Evolutionary conservation across 2,888 invertebrate genomes (phyloP).

Genomic region (Drosophila rellima): DNA sequence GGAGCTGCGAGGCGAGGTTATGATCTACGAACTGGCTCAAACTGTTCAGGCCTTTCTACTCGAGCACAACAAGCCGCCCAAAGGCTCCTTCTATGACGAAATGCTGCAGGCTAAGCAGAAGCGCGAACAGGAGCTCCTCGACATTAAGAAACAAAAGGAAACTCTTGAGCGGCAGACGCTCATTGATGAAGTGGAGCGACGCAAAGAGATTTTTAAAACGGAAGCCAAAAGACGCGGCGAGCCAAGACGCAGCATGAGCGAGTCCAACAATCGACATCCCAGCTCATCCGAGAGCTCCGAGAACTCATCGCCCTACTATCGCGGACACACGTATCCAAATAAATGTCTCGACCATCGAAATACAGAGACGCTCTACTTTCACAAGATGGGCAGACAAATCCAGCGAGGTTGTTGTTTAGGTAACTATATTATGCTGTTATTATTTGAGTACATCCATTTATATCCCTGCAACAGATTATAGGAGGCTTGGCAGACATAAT

Average conservation of each 20-base stretch:
- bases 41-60: conserved; percentile 92
- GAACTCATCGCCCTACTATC: conserved; percentile 85
- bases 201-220: conserved; percentile 91
- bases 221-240: conserved; percentile 88
- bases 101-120: conserved; percentile 92
- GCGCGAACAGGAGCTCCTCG: conserved; percentile 88
- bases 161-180: conserved; percentile 90
- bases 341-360: conserved; percentile 87
- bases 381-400: conserved; percentile 88
- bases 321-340: conserved; percentile 81
- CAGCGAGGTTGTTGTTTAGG: conserved; percentile 91
- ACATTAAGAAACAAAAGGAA: conserved; percentile 89
- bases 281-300: conserved; percentile 88
- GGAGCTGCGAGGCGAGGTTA: conserved; percentile 91
- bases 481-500: background rate
- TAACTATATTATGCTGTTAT: conserved; percentile 9
- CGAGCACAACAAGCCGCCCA: conserved; percentile 92
- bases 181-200: conserved; percentile 91
- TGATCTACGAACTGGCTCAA: conserved; percentile 94
- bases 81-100: conserved; percentile 95
- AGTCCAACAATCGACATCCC: conserved; percentile 85
- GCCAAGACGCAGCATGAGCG: conserved; percentile 86
- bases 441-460: background rate
- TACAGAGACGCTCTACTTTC: conserved; percentile 87
- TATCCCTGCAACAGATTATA: background rate